Evolutionary conservation across 2,888 invertebrate species (phyloP).

Genomic region (Matsumyia berberina): DNA sequence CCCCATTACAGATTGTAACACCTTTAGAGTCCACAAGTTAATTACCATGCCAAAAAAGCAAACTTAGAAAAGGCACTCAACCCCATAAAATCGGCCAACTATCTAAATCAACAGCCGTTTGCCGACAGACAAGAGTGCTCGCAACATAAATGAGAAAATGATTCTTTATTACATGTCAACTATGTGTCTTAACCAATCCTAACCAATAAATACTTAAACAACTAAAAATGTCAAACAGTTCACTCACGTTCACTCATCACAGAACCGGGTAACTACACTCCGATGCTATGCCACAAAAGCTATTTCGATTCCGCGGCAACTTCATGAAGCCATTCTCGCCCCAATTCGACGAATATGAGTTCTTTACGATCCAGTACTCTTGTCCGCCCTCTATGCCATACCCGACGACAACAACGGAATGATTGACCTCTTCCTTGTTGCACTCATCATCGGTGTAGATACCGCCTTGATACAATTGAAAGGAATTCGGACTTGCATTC

Average conservation of each 20-base stretch:
- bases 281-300: conserved; percentile 83
- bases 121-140: too few species aligned
- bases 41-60: conserved; percentile 2
- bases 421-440: conserved; percentile 82
- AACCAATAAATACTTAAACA: conserved; percentile 54
- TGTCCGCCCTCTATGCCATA: conserved; percentile 82
- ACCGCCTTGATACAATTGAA: conserved; percentile 82
- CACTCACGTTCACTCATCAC: conserved; percentile 64
- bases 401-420: conserved; percentile 82
- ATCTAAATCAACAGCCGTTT: neutral
- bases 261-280: conserved; percentile 83
- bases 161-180: conserved; percentile 16
- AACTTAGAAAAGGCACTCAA: neutral
- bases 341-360: conserved; percentile 83
- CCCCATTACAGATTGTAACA: conserved; percentile 1
- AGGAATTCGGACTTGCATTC: conserved; percentile 81
- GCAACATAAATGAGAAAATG: conserved; percentile 5
- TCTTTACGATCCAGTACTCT: conserved; percentile 83
- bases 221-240: conserved; percentile 1
- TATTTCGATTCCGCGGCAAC: conserved; percentile 80
- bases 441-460: conserved; percentile 82
- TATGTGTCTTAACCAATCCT: conserved; percentile 8
- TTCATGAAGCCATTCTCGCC: conserved; percentile 83
- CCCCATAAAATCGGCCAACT: neutral
- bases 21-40: neutral